Evolutionary conservation across 1,140 invertebrate species (phyloP).

Genomic region (Cydia splendana): DNA sequence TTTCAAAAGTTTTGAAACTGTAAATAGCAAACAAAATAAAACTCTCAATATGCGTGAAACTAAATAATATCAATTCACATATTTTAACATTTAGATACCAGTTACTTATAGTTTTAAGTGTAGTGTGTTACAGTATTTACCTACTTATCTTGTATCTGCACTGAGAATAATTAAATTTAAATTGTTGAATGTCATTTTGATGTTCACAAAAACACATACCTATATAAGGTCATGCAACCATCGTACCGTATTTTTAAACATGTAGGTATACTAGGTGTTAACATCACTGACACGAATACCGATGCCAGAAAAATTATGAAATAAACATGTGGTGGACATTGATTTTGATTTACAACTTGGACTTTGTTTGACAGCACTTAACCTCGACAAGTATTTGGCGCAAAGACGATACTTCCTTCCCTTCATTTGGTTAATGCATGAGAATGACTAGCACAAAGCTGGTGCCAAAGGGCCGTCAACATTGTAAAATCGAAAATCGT

Average conservation of each 20-base stretch:
- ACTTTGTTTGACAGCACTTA: constrained; percentile 15
- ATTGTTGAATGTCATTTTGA: no score
- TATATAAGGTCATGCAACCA: no score
- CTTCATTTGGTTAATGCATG: constrained; percentile 6
- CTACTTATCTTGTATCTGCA: no score
- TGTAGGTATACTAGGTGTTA: not conserved
- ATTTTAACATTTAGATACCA: no score
- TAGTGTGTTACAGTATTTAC: no score
- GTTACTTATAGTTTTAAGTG: no score
- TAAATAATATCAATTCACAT: no score
- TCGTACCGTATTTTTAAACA: not conserved
- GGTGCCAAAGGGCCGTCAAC: not conserved
- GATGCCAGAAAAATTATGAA: constrained; percentile 7
- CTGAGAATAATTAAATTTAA: no score
- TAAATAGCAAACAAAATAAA: not conserved
- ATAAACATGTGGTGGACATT: not conserved
- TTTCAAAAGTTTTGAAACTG: not conserved
- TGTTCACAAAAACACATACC: no score
- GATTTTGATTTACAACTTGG: constrained; percentile 21
- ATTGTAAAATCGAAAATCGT: no score
- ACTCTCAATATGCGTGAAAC: not conserved
- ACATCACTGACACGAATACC: not conserved
- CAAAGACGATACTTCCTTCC: constrained; percentile 10
- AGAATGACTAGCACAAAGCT: not conserved
- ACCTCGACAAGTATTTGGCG: not conserved